A percentile compares a stretch with the other conserved stretches of the same genome.
phyloP scores from a whole-genome alignment of 2,888 invertebrate species.

The Diarsia rubi region DNA sequence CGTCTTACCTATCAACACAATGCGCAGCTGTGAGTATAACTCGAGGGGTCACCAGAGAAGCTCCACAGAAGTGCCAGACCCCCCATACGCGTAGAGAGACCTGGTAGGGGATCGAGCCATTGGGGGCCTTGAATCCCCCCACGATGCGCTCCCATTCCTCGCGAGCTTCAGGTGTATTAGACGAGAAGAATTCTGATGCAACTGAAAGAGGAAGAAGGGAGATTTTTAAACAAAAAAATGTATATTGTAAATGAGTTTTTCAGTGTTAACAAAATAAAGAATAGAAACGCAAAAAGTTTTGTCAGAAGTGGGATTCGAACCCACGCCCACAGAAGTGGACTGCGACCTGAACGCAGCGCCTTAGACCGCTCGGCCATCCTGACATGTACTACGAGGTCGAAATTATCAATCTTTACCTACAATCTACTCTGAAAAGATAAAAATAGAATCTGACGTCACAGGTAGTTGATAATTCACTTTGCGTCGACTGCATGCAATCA shows the following conservation, averaged over 20 bases:
- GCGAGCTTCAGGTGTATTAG: slow-evolving; percentile 69
- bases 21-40: slow-evolving; percentile 91
- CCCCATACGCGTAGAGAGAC: slow-evolving; percentile 88
- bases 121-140: slow-evolving; percentile 88
- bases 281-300: slow-evolving; percentile 68
- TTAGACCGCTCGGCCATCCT: slow-evolving; percentile 89
- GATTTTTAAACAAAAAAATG: background rate
- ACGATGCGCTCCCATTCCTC: slow-evolving; percentile 88
- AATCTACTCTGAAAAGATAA: slow-evolving; percentile 34
- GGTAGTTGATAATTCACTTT: slow-evolving; percentile 56
- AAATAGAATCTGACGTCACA: slow-evolving; percentile 70
- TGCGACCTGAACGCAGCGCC: slow-evolving; percentile 90
- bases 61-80: slow-evolving; percentile 91
- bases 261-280: background rate
- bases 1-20: slow-evolving; percentile 87
- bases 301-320: slow-evolving; percentile 89
- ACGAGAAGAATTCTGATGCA: slow-evolving; percentile 76
- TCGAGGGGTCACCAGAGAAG: slow-evolving; percentile 89
- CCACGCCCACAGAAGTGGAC: slow-evolving; percentile 90
- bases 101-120: slow-evolving; percentile 89
- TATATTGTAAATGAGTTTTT: background rate
- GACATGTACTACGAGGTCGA: slow-evolving; percentile 52
- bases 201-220: slow-evolving; percentile 66
- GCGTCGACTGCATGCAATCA: slow-evolving; percentile 50
- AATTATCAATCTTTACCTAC: slow-evolving; percentile 66